Conservation (phyloP, 2,888 invertebrate genomes). For the Synergus itoensis region DNA sequence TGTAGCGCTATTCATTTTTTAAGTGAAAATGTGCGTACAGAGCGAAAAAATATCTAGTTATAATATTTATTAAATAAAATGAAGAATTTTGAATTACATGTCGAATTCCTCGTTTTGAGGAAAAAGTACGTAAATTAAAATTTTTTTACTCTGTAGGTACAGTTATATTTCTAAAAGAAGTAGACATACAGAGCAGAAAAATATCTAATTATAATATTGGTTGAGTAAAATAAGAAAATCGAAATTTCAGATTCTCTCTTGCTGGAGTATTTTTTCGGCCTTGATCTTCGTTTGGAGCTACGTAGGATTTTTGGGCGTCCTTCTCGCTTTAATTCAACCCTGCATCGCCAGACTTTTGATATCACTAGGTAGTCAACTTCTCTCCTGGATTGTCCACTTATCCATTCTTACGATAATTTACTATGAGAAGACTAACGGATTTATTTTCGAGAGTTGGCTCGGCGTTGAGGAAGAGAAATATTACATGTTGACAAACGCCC, state of each 20-base stretch:
- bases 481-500: slow-evolving; percentile 80
- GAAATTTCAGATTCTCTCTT: slow-evolving; percentile 77
- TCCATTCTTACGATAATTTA: slow-evolving; percentile 79
- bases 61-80: no score
- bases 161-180: no score
- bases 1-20: no score
- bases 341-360: slow-evolving; percentile 79
- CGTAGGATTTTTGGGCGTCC: slow-evolving; percentile 79
- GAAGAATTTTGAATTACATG: background rate
- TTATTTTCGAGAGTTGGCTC: slow-evolving; percentile 78
- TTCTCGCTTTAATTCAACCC: slow-evolving; percentile 81
- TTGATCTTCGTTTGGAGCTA: slow-evolving; percentile 78
- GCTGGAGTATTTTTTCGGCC: slow-evolving; percentile 81
- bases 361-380: slow-evolving; percentile 77
- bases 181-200: no score
- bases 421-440: slow-evolving; percentile 78
- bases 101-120: no score
- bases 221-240: background rate
- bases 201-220: no score
- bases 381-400: slow-evolving; percentile 81
- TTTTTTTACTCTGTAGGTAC: no score
- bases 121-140: no score
- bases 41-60: no score
- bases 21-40: no score
- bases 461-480: slow-evolving; percentile 79